phyloP scores from a whole-genome alignment of 2,888 invertebrate species.

The Cepaea hortensis region DNA sequence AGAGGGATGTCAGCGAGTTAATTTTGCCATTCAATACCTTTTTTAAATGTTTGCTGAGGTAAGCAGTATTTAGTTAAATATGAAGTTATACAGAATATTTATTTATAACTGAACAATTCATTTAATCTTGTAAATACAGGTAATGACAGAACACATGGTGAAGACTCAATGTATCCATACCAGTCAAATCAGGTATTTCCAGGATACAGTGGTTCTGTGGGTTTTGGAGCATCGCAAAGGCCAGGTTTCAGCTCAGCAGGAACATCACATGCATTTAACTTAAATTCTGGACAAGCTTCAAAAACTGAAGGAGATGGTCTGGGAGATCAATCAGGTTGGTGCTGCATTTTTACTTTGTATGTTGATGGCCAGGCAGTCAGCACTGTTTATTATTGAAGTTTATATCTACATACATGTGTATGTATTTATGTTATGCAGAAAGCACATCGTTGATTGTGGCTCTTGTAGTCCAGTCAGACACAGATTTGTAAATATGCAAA shows the following conservation, averaged over 20 bases:
- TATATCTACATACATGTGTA: background rate
- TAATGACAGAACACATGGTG: constrained; percentile 41
- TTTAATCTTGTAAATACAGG: constrained; percentile 17
- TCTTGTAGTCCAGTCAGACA: too few species aligned
- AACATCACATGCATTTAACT: constrained; percentile 5
- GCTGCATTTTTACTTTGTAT: background rate
- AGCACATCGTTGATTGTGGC: background rate
- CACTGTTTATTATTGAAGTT: background rate
- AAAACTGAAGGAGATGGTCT: constrained; percentile 20
- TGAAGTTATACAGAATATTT: too few species aligned
- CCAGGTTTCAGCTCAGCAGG: constrained; percentile 36
- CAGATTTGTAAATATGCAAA: too few species aligned
- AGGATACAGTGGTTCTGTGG: constrained; percentile 17
- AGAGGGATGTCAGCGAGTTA: too few species aligned
- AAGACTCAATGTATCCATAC: constrained; percentile 37
- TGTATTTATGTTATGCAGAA: background rate
- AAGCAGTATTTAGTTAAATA: too few species aligned
- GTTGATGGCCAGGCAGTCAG: constrained; percentile 13
- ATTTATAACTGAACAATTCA: background rate
- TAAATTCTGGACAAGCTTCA: constrained; percentile 28
- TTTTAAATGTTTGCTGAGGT: too few species aligned
- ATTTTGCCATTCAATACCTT: too few species aligned
- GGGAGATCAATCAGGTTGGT: constrained; percentile 48
- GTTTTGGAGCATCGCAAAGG: constrained; percentile 34
- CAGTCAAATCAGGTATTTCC: constrained; percentile 36